Evolutionary conservation across 53 echinoderm and acorn worm species (phyloP).

Genomic region (Actinopyga echinites): DNA sequence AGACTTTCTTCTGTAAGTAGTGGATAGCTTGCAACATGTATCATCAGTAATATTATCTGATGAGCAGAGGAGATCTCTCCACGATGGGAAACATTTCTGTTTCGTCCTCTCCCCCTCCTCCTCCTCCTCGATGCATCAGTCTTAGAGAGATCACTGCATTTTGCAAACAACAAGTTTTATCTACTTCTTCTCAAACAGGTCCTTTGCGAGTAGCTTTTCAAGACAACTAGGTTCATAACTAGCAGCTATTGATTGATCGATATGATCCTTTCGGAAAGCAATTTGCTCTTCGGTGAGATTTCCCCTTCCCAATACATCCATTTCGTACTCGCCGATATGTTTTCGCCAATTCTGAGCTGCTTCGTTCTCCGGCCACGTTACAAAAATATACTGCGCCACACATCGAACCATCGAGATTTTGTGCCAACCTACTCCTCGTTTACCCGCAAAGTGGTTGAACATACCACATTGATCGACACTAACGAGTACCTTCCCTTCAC

Average conservation of each 20-base stretch:
- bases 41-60: too few relatives aligned
- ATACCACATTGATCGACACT: conserved; percentile 23
- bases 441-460: conserved; percentile 13
- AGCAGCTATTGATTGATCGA: neutral
- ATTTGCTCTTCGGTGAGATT: conserved; percentile 11
- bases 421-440: conserved; percentile 27
- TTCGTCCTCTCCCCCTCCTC: too few relatives aligned
- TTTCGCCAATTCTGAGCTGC: conserved; percentile 23
- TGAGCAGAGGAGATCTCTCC: too few relatives aligned
- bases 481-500: conserved; percentile 21
- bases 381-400: conserved; percentile 28
- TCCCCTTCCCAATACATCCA: conserved; percentile 8
- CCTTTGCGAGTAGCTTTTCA: neutral
- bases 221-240: conserved; percentile 19
- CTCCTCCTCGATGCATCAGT: too few relatives aligned
- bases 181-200: neutral
- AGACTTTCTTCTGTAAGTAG: too few relatives aligned
- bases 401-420: conserved; percentile 19
- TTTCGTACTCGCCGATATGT: conserved; percentile 4
- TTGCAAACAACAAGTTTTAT: too few relatives aligned
- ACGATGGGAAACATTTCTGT: too few relatives aligned
- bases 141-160: too few relatives aligned
- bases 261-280: conserved; percentile 18
- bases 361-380: conserved; percentile 32
- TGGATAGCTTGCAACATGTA: too few relatives aligned